A percentile compares a stretch with the other conserved stretches of the same genome.
Evolutionary conservation across 2,888 invertebrate genomes (phyloP).

Genomic region (Neoaliturus tenellus): DNA sequence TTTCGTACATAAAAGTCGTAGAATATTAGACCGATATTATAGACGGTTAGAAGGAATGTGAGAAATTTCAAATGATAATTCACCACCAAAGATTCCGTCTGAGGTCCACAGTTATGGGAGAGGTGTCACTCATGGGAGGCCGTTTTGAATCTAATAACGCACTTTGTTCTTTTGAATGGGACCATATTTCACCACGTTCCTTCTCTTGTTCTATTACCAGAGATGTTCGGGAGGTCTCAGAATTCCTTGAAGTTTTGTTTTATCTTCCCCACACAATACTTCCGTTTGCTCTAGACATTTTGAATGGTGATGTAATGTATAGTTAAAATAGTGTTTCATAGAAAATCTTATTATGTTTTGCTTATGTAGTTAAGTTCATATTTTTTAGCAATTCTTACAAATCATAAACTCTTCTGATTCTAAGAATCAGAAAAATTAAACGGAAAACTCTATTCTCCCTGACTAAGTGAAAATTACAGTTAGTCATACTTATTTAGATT

Average conservation of each 20-base stretch:
- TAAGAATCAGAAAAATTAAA: no score
- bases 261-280: not conserved
- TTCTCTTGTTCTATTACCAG: not conserved
- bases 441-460: no score
- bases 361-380: no score
- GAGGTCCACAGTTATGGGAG: not conserved
- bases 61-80: constrained; percentile 7
- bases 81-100: not conserved
- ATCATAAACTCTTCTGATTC: no score
- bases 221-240: not conserved
- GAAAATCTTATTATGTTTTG: no score
- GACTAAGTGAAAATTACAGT: no score
- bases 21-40: no score
- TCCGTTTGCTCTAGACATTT: not conserved
- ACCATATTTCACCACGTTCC: not conserved
- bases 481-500: no score
- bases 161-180: not conserved
- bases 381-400: no score
- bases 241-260: not conserved
- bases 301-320: no score
- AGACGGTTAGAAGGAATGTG: constrained; percentile 30
- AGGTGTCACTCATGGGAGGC: not conserved
- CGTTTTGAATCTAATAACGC: constrained; percentile 14
- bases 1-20: no score
- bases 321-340: no score